These are phyloP conservation scores for Drosophila sproati DNA, from an alignment of 1,140 invertebrate species.

Conservation along the genomic window DNA sequence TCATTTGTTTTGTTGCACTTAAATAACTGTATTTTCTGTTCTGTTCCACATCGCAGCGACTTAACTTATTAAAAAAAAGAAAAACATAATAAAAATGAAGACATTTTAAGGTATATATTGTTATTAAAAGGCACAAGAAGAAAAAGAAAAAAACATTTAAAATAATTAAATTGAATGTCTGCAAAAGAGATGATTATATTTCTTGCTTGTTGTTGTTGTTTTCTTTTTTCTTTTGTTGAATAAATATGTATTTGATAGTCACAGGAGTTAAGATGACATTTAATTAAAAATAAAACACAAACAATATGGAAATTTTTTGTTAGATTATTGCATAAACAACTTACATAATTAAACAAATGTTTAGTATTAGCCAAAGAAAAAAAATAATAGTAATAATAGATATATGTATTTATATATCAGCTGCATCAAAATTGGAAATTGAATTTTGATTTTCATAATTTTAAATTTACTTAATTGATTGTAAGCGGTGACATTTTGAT, in stretches of 20 bases:
- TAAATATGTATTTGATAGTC: not conserved
- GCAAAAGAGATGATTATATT: not conserved
- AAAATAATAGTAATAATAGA: not conserved
- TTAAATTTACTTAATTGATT: constrained; percentile 1
- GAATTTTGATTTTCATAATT: constrained; percentile 18
- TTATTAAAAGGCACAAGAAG: constrained; percentile 12
- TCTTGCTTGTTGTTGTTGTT: constrained; percentile 2
- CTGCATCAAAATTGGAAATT: constrained; percentile 7
- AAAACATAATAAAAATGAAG: not conserved
- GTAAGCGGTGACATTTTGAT: constrained; percentile 14
- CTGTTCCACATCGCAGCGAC: constrained; percentile 36
- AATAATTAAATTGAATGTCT: not conserved
- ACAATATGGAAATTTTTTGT: constrained; percentile 12
- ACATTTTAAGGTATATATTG: not conserved
- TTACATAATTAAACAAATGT: constrained; percentile 6
- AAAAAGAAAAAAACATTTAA: not conserved
- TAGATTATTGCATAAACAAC: constrained; percentile 6
- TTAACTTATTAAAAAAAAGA: constrained; percentile 8
- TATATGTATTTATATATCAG: constrained; percentile 14
- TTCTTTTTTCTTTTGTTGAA: not conserved
- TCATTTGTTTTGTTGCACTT: constrained; percentile 9
- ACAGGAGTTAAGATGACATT: constrained; percentile 2
- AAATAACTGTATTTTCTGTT: constrained; percentile 18
- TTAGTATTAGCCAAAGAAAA: too few species aligned
- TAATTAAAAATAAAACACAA: constrained; percentile 26